Percentiles rank a stretch among this genome's conserved stretches.
Conservation (phyloP, 2,888 invertebrate genomes). For the Synanthedon vespiformis region DNA sequence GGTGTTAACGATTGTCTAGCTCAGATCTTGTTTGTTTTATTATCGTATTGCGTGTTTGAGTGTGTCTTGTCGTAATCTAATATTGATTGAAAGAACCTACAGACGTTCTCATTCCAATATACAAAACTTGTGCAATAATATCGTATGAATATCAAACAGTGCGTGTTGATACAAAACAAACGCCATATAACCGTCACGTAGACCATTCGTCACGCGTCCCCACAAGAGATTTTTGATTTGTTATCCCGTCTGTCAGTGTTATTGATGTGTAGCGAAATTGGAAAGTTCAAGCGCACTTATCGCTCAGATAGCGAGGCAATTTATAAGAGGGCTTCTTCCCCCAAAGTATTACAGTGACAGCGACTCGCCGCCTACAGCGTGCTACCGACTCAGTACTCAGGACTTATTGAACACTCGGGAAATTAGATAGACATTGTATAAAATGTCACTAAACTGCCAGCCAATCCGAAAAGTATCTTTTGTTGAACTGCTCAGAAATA, state of each 20-base stretch:
- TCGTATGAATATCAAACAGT: constrained; percentile 7
- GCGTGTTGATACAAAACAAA: constrained; percentile 7
- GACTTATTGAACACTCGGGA: not conserved
- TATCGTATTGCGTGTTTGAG: too few relatives aligned
- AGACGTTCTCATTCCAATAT: constrained; percentile 2
- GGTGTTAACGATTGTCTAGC: too few relatives aligned
- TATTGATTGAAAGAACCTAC: too few relatives aligned
- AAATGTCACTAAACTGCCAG: too few relatives aligned
- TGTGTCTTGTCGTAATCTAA: too few relatives aligned
- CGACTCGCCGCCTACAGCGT: constrained; percentile 14
- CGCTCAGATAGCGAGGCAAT: constrained; percentile 66
- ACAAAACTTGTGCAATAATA: constrained; percentile 2
- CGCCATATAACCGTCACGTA: not conserved
- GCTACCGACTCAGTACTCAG: not conserved
- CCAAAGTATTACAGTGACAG: constrained; percentile 52
- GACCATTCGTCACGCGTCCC: constrained; percentile 29
- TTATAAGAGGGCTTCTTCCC: constrained; percentile 61
- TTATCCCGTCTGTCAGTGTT: constrained; percentile 60
- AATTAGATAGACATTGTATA: not conserved
- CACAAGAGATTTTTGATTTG: constrained; percentile 59
- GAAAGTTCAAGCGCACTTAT: constrained; percentile 67
- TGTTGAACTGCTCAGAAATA: too few relatives aligned
- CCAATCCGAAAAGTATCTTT: too few relatives aligned
- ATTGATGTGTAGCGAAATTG: constrained; percentile 70
- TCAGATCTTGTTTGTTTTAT: too few relatives aligned